Conservation (phyloP, 2,113 vertebrate species). For the Hydrolagus affinis region DNA sequence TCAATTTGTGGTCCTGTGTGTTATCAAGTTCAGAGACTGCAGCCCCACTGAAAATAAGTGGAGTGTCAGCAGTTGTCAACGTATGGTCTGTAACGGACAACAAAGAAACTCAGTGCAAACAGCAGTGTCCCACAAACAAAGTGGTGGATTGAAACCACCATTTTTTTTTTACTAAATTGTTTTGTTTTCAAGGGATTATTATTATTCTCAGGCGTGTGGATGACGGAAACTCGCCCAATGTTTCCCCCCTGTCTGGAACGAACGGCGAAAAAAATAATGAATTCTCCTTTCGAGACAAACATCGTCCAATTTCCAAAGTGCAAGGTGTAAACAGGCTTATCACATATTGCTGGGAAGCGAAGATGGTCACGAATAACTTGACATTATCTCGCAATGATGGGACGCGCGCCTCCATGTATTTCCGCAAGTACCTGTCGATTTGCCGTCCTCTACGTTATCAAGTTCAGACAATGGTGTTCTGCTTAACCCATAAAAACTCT, state of each 20-base stretch:
- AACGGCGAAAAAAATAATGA: too few species aligned
- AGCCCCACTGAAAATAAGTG: background rate
- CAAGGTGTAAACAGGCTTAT: too few species aligned
- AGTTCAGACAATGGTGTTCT: background rate
- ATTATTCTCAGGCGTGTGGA: too few species aligned
- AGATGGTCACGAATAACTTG: too few species aligned
- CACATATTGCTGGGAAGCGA: too few species aligned
- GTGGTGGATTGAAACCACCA: background rate
- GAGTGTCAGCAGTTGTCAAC: background rate
- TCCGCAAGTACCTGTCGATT: background rate
- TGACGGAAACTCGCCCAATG: too few species aligned
- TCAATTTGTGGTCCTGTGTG: conserved; percentile 1
- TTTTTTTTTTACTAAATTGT: background rate
- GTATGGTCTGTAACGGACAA: background rate
- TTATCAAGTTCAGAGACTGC: conserved; percentile 9
- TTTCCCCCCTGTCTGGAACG: too few species aligned
- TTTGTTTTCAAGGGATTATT: background rate
- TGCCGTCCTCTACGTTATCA: background rate
- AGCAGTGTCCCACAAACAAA: background rate
- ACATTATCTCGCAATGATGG: too few species aligned
- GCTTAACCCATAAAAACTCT: background rate
- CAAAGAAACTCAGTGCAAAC: conserved; percentile 8
- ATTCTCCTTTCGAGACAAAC: too few species aligned
- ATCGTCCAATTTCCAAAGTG: too few species aligned
- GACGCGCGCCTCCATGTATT: background rate